Evolutionary conservation across 2,888 invertebrate genomes (phyloP).

Genomic region (Toxonevra muliebris): DNA sequence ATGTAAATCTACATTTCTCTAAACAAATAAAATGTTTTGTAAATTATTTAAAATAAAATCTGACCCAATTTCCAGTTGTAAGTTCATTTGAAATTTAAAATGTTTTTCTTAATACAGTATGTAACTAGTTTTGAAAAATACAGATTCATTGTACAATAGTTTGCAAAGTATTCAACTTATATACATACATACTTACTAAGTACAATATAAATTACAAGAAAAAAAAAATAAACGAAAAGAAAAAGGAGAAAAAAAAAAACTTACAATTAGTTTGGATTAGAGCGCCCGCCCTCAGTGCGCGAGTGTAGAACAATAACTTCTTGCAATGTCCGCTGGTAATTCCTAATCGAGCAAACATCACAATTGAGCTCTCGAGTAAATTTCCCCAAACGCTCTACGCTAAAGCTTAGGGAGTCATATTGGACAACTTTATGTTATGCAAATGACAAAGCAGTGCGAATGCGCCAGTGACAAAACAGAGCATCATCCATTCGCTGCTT

Average conservation of each 20-base stretch:
- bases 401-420: background rate
- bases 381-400: background rate
- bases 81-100: too few species aligned
- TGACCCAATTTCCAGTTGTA: too few species aligned
- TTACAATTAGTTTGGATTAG: too few species aligned
- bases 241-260: too few species aligned
- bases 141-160: background rate
- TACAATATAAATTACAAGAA: background rate
- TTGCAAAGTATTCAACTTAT: background rate
- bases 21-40: too few species aligned
- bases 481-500: background rate
- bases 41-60: too few species aligned
- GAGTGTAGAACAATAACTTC: too few species aligned
- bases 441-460: background rate
- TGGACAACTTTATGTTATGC: background rate
- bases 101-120: too few species aligned
- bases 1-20: too few species aligned
- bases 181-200: background rate
- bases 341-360: slow-evolving; percentile 4
- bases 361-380: background rate
- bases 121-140: too few species aligned
- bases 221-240: too few species aligned
- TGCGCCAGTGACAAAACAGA: background rate
- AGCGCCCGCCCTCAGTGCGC: too few species aligned
- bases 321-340: background rate